Evolutionary conservation across 2,888 invertebrate genomes (phyloP), one percentile per base, ranked within the genome.

Genomic region (Cryptosula pallasiana): DNA sequence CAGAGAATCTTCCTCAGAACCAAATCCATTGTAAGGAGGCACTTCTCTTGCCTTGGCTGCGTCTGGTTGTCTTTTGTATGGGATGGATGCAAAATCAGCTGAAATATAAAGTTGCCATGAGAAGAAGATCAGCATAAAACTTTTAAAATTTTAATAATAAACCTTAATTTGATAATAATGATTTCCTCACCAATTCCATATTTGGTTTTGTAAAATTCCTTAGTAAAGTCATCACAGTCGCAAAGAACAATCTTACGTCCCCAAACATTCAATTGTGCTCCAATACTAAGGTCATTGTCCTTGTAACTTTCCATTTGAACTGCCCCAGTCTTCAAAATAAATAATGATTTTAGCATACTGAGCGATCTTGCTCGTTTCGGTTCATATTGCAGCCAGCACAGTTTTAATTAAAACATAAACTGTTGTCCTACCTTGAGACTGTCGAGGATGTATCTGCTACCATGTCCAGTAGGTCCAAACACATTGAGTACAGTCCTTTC

Each of bases 21-120:
- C 95, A 85, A 90, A 94, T 1, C 95, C 95, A 81, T 94, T 95
- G 89, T 92, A 95, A 0, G 94, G 94, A 0, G 95, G 94, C 63
- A 91, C 77, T 81, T 80, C 75, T 0, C 75, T 74, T 9, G 74
- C 34, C 0, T 74, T 34, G 0, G 71, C 58, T 20, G 54, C 35
- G 1, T 32, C 69, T 2, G 32, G 9, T 25, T 76, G 76, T 29
- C 76, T 76, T 79, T 70, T 84, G 78, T 72, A 85, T 78, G 76
- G 74, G 35, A 90, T 80, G 0, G 90, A 88, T 1, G 88, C 89
- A 79, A 92, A 91, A 71, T 90, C 88, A 3, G 1, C 73, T 73
- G 54, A 32, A 73, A 58, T 35, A 20, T 5, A 45, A 20, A 45
- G 45, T 13, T 45, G 5, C 45, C 45, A 13, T 45, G n/a, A n/a